Percentiles rank a stretch among this genome's conserved stretches.
phyloP scores from a whole-genome alignment of 64 coral and sea anemone species.

The Montipora cactus region DNA sequence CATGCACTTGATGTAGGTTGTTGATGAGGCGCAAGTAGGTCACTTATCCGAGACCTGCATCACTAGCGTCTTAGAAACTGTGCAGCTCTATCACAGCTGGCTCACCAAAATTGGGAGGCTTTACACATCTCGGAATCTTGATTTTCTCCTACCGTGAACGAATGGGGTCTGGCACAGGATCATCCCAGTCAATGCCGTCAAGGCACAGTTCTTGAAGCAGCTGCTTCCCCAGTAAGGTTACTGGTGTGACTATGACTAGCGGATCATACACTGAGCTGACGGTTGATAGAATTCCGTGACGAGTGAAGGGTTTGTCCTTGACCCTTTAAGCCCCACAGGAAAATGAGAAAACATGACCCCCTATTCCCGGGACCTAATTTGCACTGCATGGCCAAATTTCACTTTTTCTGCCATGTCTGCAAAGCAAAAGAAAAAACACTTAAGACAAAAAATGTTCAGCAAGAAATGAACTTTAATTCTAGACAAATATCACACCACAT shows the following conservation, averaged over 20 bases:
- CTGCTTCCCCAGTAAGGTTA: conserved; percentile 50
- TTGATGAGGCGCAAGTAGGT: conserved; percentile 44
- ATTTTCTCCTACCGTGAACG: conserved; percentile 45
- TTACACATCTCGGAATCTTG: conserved; percentile 38
- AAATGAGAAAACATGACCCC: background rate
- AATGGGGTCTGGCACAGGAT: conserved; percentile 50
- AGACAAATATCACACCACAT: background rate
- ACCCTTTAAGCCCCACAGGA: conserved; percentile 13
- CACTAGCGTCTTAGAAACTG: conserved; percentile 55
- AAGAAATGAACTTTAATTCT: conserved; percentile 30
- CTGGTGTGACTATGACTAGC: conserved; percentile 18
- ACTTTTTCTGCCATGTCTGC: background rate
- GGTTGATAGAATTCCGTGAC: conserved; percentile 28
- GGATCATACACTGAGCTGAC: conserved; percentile 42
- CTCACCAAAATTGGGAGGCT: conserved; percentile 54
- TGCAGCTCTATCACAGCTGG: conserved; percentile 30
- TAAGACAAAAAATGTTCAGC: conserved; percentile 30
- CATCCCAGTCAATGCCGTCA: conserved; percentile 48
- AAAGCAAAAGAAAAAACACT: background rate
- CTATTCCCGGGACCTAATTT: background rate
- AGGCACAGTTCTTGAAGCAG: conserved; percentile 52
- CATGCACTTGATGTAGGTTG: conserved; percentile 16
- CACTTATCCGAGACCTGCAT: conserved; percentile 46
- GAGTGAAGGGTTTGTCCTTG: conserved; percentile 49
- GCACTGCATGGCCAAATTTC: background rate